A percentile compares a stretch with the other conserved stretches of the same genome.
These are phyloP conservation scores for Rhipidura dahli DNA, from an alignment of 2,113 vertebrate genomes.

Conservation along the genomic window DNA sequence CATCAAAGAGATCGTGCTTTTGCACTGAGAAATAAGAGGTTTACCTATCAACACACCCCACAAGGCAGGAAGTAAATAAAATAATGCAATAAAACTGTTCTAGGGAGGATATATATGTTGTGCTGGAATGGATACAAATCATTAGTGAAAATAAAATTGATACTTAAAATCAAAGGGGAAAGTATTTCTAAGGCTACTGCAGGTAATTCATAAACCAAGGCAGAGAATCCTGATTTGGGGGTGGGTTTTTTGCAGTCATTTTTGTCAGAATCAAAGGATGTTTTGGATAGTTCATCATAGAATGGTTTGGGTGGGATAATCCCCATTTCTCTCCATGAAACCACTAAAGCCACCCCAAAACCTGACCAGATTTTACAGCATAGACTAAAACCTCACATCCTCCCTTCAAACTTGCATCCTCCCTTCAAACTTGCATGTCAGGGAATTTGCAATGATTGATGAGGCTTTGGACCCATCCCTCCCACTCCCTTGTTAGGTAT, in stretches of 20 bases:
- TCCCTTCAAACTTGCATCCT: fast-evolving
- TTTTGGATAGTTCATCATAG: background rate
- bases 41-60: background rate
- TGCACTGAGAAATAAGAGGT: background rate
- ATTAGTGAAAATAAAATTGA: background rate
- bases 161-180: background rate
- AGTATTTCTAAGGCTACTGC: background rate
- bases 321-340: background rate
- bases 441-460: fast-evolving
- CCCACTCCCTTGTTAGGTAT: background rate
- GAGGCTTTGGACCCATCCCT: background rate
- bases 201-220: background rate
- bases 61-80: background rate
- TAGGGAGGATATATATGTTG: background rate
- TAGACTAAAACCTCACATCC: background rate
- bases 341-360: background rate
- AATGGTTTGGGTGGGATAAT: background rate
- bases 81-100: background rate
- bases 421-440: background rate
- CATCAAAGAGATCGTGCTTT: background rate
- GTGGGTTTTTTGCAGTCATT: fast-evolving
- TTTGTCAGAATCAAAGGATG: background rate
- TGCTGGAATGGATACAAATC: background rate
- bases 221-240: background rate
- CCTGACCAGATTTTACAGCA: background rate